A percentile compares a stretch with the other conserved stretches of the same genome.
Evolutionary conservation across 2,797 vertebrate species (phyloP).

Genomic region (Xenops minutus): DNA sequence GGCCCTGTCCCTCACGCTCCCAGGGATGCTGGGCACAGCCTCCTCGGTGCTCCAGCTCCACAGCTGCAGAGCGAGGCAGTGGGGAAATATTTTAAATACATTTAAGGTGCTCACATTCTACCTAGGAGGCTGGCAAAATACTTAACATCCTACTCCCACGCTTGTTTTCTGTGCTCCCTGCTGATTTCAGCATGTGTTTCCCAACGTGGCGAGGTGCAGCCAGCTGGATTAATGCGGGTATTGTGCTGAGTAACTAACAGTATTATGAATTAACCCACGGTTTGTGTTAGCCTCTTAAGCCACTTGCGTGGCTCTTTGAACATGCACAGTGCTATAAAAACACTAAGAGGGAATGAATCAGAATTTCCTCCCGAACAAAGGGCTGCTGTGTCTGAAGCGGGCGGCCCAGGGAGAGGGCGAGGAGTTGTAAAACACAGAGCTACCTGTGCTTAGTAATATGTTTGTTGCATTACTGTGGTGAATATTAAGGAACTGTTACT

Average conservation of each 20-base stretch:
- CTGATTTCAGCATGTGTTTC: conserved; percentile 38
- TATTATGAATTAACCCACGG: conserved; percentile 38
- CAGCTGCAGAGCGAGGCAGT: accelerated
- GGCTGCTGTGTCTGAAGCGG: neutral
- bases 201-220: neutral
- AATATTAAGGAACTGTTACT: neutral
- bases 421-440: neutral
- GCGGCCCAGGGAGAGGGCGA: neutral
- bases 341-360: neutral
- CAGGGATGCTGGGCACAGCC: neutral
- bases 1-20: neutral
- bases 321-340: neutral
- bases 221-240: conserved; percentile 2
- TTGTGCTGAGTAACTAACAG: conserved; percentile 26
- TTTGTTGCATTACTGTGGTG: neutral
- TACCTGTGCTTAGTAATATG: neutral
- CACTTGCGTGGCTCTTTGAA: neutral
- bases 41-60: neutral
- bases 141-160: neutral
- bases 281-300: conserved; percentile 1
- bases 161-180: conserved; percentile 26
- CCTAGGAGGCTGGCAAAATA: neutral
- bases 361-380: neutral
- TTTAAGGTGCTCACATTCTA: neutral
- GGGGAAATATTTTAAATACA: neutral